phyloP scores from a whole-genome alignment of 2,113 vertebrate genomes.

The Eupsittula cactorum region DNA sequence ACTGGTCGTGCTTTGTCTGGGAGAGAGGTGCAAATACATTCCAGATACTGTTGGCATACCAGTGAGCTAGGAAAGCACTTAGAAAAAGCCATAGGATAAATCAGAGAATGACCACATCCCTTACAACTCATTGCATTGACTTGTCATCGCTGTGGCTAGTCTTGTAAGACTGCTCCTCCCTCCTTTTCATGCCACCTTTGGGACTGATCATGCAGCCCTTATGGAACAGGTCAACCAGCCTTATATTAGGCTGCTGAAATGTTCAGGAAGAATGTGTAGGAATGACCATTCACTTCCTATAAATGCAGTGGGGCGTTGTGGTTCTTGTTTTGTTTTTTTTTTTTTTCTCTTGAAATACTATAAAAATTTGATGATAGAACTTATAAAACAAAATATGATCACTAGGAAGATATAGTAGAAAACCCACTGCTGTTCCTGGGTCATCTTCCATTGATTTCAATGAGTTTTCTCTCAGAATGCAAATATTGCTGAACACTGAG shows the following conservation, averaged over 20 bases:
- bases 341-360: background rate
- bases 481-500: background rate
- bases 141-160: background rate
- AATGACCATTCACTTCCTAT: background rate
- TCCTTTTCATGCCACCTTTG: background rate
- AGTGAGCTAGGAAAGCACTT: background rate
- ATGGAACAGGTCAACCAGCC: background rate
- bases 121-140: background rate
- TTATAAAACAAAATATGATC: background rate
- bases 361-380: background rate
- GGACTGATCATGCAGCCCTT: background rate
- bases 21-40: background rate
- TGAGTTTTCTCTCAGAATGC: background rate
- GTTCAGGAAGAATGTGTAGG: fast-evolving
- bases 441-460: background rate
- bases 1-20: background rate
- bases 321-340: background rate
- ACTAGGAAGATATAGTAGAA: background rate
- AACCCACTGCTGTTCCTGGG: background rate
- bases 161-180: background rate
- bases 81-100: background rate
- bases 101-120: background rate
- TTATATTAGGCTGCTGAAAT: background rate
- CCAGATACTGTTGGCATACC: background rate
- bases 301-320: background rate